Base-by-base conservation (phyloP, 2,888 invertebrate species). In the Lithophane leautieri region DNA sequence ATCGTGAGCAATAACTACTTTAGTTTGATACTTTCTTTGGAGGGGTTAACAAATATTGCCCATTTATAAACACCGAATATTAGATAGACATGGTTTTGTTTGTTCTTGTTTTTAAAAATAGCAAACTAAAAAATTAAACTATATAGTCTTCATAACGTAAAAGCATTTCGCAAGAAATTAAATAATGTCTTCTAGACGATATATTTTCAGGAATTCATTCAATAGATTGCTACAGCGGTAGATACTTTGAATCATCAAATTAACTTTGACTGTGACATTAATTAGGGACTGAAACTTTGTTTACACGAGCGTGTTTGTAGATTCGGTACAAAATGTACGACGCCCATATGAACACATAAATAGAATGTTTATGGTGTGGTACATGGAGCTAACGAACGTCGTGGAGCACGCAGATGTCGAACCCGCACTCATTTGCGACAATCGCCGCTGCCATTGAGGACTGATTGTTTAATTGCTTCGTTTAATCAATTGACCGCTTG, bases 391-490 rank as follows among this genome's bases (percentile, higher is more conserved):
- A 70, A 83, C 72, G 65, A 76, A 70, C 68, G 44, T 44, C 44
- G 72, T 68, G 72, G 44, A 78, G 65, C 83, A 69, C 91, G 91
- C 94, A 93, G 92, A 93, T 93, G 93, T 91, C 91, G 91, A 93
- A 92, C 93, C 94, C 91, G 93, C 93, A 93, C 93, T 95, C 95
- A 94, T 95, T 95, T 95, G 95, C 95, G 95, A 95, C 94, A 94
- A 93, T 93, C 92, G 92, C 92, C 91, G 91, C 93, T 92, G 88
- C 93, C 94, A 93, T 94, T 94, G 94, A 93, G 89, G 94, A 91
- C 94, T 96, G 95, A 96, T 96, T 96, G 95, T 91, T 95, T 96
- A 96, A 96, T 96, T 96, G 96, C 94, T 95, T 94, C 95, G 96
- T 96, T 96, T 96, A 96, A 96, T 96, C 96, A 96, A 96, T 96